Evolutionary conservation across 2,797 vertebrate species (phyloP).

Genomic region (Smutsia temminckii): DNA sequence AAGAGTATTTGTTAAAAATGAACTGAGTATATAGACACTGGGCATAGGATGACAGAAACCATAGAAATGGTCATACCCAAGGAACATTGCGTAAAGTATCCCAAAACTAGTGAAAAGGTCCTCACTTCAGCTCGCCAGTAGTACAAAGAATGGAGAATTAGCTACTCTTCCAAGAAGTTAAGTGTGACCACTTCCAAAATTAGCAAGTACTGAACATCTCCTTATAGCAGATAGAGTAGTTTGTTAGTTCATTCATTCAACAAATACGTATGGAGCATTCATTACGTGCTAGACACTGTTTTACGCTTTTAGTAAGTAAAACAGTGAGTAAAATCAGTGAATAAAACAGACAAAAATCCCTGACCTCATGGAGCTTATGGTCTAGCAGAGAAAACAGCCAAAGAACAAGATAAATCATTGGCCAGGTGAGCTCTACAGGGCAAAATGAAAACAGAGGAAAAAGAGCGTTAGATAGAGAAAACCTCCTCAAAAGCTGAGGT

Average conservation of each 20-base stretch:
- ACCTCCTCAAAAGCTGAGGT: not conserved
- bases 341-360: not conserved
- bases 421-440: not conserved
- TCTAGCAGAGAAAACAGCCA: not conserved
- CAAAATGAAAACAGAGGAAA: not conserved
- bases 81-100: not conserved
- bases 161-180: not conserved
- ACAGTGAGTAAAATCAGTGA: not conserved
- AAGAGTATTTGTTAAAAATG: not conserved
- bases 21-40: not conserved
- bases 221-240: not conserved
- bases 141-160: not conserved
- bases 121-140: not conserved
- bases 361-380: not conserved
- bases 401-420: not conserved
- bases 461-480: not conserved
- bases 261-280: not conserved
- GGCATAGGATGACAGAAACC: not conserved
- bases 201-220: not conserved
- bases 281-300: not conserved
- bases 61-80: not conserved
- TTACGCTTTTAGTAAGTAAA: not conserved
- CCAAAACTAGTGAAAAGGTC: not conserved
- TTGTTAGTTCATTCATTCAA: not conserved
- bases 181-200: not conserved